Base-by-base conservation (phyloP, 1,140 invertebrate species). In the Saccostrea glomerata region DNA sequence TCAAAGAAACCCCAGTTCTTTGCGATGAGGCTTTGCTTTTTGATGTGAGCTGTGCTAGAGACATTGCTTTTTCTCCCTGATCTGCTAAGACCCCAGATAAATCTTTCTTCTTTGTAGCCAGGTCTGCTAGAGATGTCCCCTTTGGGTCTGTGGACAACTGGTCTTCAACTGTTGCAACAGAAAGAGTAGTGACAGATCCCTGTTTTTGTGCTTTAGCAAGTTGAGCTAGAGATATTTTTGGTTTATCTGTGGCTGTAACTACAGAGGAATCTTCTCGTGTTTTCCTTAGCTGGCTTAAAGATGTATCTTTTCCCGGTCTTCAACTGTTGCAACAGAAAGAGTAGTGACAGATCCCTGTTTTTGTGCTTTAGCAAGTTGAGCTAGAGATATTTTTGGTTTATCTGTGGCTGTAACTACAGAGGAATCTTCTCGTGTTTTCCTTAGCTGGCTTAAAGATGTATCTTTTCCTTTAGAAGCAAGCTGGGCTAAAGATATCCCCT, bases 11-110 rank as follows among this genome's bases (percentile, higher is more conserved):
- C 25, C 70, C 70, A 77, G 25, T 30, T 0, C 12, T 25, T 13
- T 25, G 23, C 1, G 12, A 36, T 4, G 70, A 36, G 15, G 2
- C 15, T 30, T 77, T 30, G 25, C 30, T 12, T 77, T 77, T 77
- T 77, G 70, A 77, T 30, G 70, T 25, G 30, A 77, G 70, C 15
- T 77, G 70, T 30, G 70, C 70, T 30, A 77, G 70, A 30, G 70
- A 77, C 15, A 77, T 15, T 30, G 13, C 70, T 36, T 77, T 77
- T 36, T 30, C 70, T 77, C 15, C 25, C 25, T 77, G 70, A 13
- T 77, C 2, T 77, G 30, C 9, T 30, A 15, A 9, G 36, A 11
- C 30, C 7, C 15, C 30, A 30, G 23, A 77, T 36, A 13, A 6
- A 13, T 15, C 30, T 77, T 25, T 30, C 13, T 77, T 30, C 13